Percentiles rank a stretch among this genome's conserved stretches.
Conservation (phyloP, 2,113 vertebrate species). For the Hymenochirus boettgeri region DNA sequence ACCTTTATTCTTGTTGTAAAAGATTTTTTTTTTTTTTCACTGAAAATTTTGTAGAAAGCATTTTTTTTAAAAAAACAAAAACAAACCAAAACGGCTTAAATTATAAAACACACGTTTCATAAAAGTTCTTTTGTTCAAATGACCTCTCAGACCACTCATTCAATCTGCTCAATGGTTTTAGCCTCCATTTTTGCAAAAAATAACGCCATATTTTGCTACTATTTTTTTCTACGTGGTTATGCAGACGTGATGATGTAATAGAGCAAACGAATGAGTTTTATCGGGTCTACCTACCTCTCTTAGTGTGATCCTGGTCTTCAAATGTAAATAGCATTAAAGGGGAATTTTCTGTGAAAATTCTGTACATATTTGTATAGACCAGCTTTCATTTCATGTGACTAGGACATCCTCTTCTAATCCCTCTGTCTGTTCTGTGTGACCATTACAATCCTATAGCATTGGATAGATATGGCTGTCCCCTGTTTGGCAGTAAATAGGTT, state of each 20-base stretch:
- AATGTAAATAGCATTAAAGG: constrained; percentile 31
- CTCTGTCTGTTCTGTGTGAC: background rate
- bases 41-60: constrained; percentile 4
- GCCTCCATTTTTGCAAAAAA: background rate
- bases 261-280: constrained; percentile 1
- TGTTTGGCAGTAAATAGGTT: constrained; percentile 1
- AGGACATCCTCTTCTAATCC: background rate
- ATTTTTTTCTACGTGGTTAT: constrained; percentile 9
- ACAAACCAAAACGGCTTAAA: background rate
- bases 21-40: constrained; percentile 3
- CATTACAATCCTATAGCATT: background rate
- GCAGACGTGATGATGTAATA: background rate
- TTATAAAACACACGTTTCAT: background rate
- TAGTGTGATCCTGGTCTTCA: constrained; percentile 12
- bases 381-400: background rate
- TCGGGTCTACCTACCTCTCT: background rate
- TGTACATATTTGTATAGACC: constrained; percentile 11
- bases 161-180: background rate
- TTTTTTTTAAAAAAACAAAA: constrained; percentile 1
- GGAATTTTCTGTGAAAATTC: constrained; percentile 40
- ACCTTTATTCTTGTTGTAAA: constrained; percentile 6
- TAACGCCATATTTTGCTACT: constrained; percentile 15
- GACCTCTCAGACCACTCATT: constrained; percentile 17
- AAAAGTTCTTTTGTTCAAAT: constrained; percentile 7
- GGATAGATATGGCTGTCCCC: background rate